A percentile compares a stretch with the other conserved stretches of the same genome.
Conservation (phyloP, 2,888 invertebrate species). For the Sipha maydis region DNA sequence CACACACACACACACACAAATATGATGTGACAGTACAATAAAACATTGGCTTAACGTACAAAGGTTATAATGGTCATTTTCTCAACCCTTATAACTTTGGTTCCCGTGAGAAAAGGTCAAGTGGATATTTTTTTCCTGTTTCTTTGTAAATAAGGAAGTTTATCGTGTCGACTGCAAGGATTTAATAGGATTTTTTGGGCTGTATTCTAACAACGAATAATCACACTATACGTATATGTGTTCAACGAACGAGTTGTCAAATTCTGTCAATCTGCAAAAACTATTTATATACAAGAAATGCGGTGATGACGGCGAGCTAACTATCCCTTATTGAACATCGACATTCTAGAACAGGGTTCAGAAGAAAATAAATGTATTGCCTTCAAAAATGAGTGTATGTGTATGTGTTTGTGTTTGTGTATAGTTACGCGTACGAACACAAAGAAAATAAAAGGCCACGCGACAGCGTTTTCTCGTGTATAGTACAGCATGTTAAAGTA, state of each 20-base stretch:
- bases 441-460: slow-evolving; percentile 14
- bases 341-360: not conserved
- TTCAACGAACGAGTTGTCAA: not conserved
- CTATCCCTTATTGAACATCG: not conserved
- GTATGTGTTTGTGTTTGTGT: not conserved
- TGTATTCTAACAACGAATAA: not conserved
- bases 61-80: slow-evolving; percentile 27
- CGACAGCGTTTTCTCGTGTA: not conserved
- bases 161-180: not conserved
- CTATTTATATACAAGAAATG: not conserved
- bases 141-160: not conserved
- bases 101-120: slow-evolving; percentile 4
- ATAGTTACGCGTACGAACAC: not conserved
- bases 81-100: not conserved
- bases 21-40: slow-evolving; percentile 16
- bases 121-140: not conserved
- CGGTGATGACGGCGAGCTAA: not conserved
- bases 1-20: no score
- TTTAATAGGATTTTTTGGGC: not conserved
- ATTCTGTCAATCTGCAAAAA: not conserved
- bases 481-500: not conserved
- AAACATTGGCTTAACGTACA: slow-evolving; percentile 2
- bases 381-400: not conserved
- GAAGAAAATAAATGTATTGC: slow-evolving; percentile 1
- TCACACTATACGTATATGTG: not conserved